Percentiles rank a stretch among this genome's conserved stretches.
These are phyloP conservation scores for Diadema setosum DNA, from an alignment of 35 echinoderm and acorn worm genomes.

Conservation along the genomic window DNA sequence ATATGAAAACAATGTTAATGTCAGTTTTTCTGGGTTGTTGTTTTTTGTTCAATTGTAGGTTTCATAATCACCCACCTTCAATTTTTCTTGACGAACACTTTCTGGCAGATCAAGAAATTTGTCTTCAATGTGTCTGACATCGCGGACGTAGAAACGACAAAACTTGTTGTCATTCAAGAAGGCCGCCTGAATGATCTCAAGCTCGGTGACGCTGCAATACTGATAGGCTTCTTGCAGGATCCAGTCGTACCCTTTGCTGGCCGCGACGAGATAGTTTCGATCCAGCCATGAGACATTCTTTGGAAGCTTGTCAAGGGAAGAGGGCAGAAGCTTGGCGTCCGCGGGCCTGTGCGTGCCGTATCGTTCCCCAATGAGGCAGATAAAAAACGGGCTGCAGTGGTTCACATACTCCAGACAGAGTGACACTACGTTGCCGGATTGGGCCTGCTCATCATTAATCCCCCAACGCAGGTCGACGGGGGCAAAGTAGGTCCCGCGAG, in stretches of 20 bases:
- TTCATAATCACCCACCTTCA: slow-evolving; percentile 61
- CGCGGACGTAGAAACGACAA: slow-evolving; percentile 80
- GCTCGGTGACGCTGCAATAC: slow-evolving; percentile 83
- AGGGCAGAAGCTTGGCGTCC: slow-evolving; percentile 20
- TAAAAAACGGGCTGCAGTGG: slow-evolving; percentile 84
- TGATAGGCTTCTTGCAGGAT: slow-evolving; percentile 87
- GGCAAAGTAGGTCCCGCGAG: slow-evolving; percentile 66
- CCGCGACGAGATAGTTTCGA: slow-evolving; percentile 78
- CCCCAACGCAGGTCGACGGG: slow-evolving; percentile 90
- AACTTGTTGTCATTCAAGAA: slow-evolving; percentile 73
- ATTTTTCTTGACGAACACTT: slow-evolving; percentile 55
- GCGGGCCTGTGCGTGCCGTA: slow-evolving; percentile 81
- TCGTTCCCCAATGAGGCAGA: slow-evolving; percentile 87
- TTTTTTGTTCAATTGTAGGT: too few relatives aligned
- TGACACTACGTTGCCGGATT: slow-evolving; percentile 73
- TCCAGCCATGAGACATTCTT: slow-evolving; percentile 73
- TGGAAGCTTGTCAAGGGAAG: slow-evolving; percentile 25
- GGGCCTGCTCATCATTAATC: slow-evolving; percentile 78
- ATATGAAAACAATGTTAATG: too few relatives aligned
- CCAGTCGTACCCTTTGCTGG: slow-evolving; percentile 83
- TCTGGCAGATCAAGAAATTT: slow-evolving; percentile 71
- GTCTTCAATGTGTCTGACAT: slow-evolving; percentile 74
- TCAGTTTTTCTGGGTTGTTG: too few relatives aligned
- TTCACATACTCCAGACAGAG: slow-evolving; percentile 92
- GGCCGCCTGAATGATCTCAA: slow-evolving; percentile 90